phyloP scores from a whole-genome alignment of 2,888 invertebrate genomes.

The Eurois occulta region DNA sequence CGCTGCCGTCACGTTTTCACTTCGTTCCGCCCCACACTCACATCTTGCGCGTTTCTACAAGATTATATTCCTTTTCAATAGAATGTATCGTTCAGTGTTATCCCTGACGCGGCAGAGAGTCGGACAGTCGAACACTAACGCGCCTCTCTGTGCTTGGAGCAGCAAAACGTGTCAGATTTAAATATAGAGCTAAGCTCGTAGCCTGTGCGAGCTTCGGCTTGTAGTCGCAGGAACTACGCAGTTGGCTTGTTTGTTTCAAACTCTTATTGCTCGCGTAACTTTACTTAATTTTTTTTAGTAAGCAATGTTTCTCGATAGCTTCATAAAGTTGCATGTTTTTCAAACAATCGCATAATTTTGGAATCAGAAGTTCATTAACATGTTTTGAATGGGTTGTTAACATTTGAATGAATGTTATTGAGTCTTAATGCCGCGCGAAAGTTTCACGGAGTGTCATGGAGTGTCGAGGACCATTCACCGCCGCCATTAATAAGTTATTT shows the following conservation, averaged over 20 bases:
- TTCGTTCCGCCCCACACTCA: constrained; percentile 14
- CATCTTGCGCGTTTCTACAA: not conserved
- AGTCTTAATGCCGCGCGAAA: constrained; percentile 8
- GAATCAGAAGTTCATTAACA: not conserved
- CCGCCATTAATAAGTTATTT: constrained; percentile 41
- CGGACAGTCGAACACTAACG: constrained; percentile 6
- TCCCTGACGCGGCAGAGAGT: constrained; percentile 35
- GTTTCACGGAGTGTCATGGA: not conserved
- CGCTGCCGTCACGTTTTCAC: constrained; percentile 20
- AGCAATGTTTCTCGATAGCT: not conserved
- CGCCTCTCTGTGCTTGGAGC: constrained; percentile 21
- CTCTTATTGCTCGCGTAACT: constrained; percentile 6
- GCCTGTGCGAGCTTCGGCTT: not conserved
- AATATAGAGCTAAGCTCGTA: constrained; percentile 24
- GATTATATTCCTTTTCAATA: constrained; percentile 24
- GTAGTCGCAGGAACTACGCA: constrained; percentile 4
- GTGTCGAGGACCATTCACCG: constrained; percentile 7
- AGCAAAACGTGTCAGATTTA: constrained; percentile 33
- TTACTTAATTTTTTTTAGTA: constrained; percentile 2
- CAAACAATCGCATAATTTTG: not conserved
- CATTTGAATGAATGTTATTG: constrained; percentile 17
- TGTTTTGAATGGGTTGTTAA: constrained; percentile 1
- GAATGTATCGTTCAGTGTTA: constrained; percentile 30
- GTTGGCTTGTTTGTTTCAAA: constrained; percentile 9
- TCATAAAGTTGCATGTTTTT: not conserved